phyloP scores from a whole-genome alignment of 2,888 invertebrate species.

The Megaustenia siamemsis region DNA sequence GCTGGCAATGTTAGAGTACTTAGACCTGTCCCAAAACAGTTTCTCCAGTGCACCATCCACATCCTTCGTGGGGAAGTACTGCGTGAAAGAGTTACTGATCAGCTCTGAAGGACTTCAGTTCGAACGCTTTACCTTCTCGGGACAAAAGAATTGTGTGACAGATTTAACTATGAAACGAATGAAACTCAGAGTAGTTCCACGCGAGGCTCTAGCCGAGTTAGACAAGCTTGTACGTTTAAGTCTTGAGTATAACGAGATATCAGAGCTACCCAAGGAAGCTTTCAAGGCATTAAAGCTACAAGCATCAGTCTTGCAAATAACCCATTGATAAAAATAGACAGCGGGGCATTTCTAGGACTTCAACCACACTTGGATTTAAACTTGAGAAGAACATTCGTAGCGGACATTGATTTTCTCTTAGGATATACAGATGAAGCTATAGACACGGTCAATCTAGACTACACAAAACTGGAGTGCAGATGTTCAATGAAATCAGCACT shows the following conservation, averaged over 20 bases:
- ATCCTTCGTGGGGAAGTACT: slow-evolving; percentile 51
- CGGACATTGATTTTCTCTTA: slow-evolving; percentile 53
- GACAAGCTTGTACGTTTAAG: slow-evolving; percentile 46
- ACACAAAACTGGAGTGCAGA: slow-evolving; percentile 47
- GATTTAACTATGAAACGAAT: slow-evolving; percentile 53
- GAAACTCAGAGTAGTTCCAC: slow-evolving; percentile 47
- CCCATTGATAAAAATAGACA: slow-evolving; percentile 47
- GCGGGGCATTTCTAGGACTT: slow-evolving; percentile 52
- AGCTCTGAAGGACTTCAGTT: slow-evolving; percentile 46
- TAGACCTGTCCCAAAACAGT: slow-evolving; percentile 55
- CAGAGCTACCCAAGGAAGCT: slow-evolving; percentile 42
- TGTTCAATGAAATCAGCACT: slow-evolving; percentile 47
- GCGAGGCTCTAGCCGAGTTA: slow-evolving; percentile 51
- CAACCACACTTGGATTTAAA: slow-evolving; percentile 47
- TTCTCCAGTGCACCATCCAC: slow-evolving; percentile 38
- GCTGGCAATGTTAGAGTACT: slow-evolving; percentile 45
- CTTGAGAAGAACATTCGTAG: slow-evolving; percentile 51
- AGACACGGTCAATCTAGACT: slow-evolving; percentile 52
- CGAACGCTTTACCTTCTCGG: slow-evolving; percentile 48
- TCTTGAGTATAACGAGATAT: slow-evolving; percentile 55
- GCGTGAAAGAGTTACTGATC: slow-evolving; percentile 50
- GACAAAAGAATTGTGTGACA: slow-evolving; percentile 52
- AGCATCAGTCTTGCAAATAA: slow-evolving; percentile 53
- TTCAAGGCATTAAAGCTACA: slow-evolving; percentile 53
- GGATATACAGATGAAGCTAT: slow-evolving; percentile 55